These are phyloP conservation scores for Chrysolina haemoptera DNA, from an alignment of 2,888 invertebrate genomes.

Conservation along the genomic window DNA sequence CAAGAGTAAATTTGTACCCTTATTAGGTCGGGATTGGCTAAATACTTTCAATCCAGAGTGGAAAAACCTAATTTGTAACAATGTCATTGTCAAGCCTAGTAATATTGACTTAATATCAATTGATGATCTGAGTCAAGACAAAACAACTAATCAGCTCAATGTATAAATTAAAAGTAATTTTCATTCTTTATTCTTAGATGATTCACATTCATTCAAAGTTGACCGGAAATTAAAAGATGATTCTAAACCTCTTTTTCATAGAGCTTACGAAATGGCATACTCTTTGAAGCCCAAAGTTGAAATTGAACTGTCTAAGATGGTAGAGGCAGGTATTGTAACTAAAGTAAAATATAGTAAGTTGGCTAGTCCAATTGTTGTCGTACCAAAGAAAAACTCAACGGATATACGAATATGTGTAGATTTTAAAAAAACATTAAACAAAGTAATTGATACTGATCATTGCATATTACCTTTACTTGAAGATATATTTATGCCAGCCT, in stretches of 20 bases:
- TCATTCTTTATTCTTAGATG: constrained; percentile 19
- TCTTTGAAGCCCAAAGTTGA: constrained; percentile 50
- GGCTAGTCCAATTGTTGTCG: constrained; percentile 60
- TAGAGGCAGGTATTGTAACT: constrained; percentile 47
- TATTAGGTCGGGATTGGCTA: constrained; percentile 10
- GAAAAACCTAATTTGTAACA: constrained; percentile 6
- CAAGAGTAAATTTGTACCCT: constrained; percentile 14
- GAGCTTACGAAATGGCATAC: constrained; percentile 49
- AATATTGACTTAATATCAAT: constrained; percentile 12
- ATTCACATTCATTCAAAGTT: constrained; percentile 24
- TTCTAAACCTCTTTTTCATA: constrained; percentile 28
- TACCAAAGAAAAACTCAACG: constrained; percentile 53
- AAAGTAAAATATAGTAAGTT: constrained; percentile 52
- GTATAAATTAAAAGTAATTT: constrained; percentile 8
- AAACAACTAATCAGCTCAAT: constrained; percentile 12
- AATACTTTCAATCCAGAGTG: constrained; percentile 5
- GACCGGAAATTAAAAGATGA: constrained; percentile 31
- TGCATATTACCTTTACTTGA: constrained; percentile 58
- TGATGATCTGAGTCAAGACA: constrained; percentile 13
- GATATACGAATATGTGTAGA: constrained; percentile 60
- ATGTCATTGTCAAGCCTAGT: constrained; percentile 16
- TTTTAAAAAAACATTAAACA: constrained; percentile 58
- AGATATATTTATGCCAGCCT: constrained; percentile 58
- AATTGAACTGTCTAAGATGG: constrained; percentile 50
- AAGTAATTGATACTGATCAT: constrained; percentile 53